Conservation (phyloP, 2,113 vertebrate species). For the Chionodraco myersi region DNA sequence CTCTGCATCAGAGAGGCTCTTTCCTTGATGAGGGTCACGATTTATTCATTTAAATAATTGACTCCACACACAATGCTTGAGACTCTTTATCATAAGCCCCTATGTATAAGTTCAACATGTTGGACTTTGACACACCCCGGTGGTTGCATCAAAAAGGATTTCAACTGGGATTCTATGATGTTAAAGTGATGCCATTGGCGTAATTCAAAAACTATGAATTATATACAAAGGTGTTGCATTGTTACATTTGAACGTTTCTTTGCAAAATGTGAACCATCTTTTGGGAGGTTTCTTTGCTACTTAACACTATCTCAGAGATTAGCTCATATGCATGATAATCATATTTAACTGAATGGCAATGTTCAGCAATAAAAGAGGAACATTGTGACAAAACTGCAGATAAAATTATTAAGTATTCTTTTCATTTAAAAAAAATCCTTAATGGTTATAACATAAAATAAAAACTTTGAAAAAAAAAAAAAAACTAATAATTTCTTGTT, state of each 20-base stretch:
- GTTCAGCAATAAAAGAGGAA: not conserved
- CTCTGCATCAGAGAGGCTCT: conserved; percentile 2
- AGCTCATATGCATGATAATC: too few relatives aligned
- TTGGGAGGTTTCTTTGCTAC: too few relatives aligned
- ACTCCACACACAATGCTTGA: not conserved
- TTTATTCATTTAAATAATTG: not conserved
- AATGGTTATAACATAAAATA: not conserved
- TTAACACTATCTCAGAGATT: not conserved
- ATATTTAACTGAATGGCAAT: not conserved
- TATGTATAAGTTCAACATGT: not conserved
- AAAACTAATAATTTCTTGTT: too few relatives aligned
- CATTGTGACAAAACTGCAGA: not conserved
- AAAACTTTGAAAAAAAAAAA: not conserved
- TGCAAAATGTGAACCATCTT: not conserved
- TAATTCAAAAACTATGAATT: not conserved
- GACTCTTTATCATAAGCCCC: not conserved
- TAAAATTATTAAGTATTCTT: not conserved
- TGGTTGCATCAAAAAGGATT: not conserved
- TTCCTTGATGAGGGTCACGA: not conserved
- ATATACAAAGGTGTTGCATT: too few relatives aligned
- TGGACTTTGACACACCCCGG: not conserved
- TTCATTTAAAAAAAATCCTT: not conserved
- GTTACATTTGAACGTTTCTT: not conserved
- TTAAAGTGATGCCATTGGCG: not conserved
- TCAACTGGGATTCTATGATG: not conserved